Evolutionary conservation across 2,797 vertebrate species (phyloP).

Genomic region (Aeoliscus strigatus): DNA sequence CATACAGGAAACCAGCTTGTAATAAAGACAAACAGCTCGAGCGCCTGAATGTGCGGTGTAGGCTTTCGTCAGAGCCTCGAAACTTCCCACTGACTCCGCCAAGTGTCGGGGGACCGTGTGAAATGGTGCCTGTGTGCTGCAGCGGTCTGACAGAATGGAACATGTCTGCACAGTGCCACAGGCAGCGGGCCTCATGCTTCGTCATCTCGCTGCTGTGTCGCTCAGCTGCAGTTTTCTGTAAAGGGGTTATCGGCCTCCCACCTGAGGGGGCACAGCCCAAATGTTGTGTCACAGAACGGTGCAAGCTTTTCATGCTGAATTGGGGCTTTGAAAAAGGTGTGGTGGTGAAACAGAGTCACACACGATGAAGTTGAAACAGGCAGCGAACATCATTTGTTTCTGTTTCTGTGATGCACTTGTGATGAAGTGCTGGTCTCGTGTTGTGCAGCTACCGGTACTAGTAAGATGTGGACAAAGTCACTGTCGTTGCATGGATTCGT

Average conservation of each 20-base stretch:
- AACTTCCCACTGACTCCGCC: constrained; percentile 55
- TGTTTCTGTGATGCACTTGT: too few relatives aligned
- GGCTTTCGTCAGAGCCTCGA: constrained; percentile 33
- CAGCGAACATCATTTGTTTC: too few relatives aligned
- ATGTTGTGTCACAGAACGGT: constrained; percentile 1
- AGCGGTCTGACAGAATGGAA: constrained; percentile 68
- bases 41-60: constrained; percentile 14
- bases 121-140: constrained; percentile 61
- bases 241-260: constrained; percentile 25
- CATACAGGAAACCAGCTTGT: not conserved
- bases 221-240: constrained; percentile 19
- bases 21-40: constrained; percentile 4
- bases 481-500: too few relatives aligned
- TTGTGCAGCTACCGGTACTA: too few relatives aligned
- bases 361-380: too few relatives aligned
- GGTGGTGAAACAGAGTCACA: too few relatives aligned
- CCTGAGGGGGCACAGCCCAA: not conserved
- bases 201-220: constrained; percentile 52
- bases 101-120: constrained; percentile 55
- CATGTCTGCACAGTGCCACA: constrained; percentile 65
- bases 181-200: constrained; percentile 57
- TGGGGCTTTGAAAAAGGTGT: not conserved
- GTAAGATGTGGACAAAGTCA: too few relatives aligned
- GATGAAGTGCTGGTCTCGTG: too few relatives aligned
- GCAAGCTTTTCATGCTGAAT: not conserved